These are phyloP conservation scores for Channa argus DNA, from an alignment of 2,113 vertebrate genomes.

Conservation along the genomic window DNA sequence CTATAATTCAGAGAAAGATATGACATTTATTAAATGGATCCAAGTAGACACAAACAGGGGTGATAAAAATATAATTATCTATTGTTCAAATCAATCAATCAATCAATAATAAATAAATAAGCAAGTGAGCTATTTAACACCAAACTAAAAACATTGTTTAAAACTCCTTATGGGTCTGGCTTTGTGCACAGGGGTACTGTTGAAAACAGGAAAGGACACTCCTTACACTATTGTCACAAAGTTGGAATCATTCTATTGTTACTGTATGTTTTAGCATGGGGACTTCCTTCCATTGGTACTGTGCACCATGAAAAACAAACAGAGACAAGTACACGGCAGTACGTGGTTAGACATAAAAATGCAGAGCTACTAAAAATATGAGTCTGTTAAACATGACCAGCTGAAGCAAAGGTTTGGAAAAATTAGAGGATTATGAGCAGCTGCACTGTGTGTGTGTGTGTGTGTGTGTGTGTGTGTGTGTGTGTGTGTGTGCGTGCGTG, in stretches of 20 bases:
- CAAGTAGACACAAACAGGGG: no score
- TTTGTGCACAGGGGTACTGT: not conserved
- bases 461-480: not conserved
- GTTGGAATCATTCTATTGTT: not conserved
- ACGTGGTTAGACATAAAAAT: no score
- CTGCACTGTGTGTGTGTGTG: not conserved
- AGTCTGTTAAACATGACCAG: not conserved
- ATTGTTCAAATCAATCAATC: no score
- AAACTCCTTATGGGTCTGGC: no score
- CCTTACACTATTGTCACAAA: not conserved
- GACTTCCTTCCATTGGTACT: not conserved
- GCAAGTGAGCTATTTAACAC: no score
- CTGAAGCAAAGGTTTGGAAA: constrained; percentile 21
- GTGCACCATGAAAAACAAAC: no score
- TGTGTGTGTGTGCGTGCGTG: not conserved
- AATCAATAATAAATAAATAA: no score
- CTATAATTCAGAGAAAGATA: no score
- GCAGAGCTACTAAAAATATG: not conserved
- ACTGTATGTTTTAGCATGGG: not conserved
- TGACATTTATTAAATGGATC: no score
- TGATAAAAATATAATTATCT: no score
- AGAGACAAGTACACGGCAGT: no score
- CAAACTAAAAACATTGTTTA: no score
- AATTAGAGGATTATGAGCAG: constrained; percentile 5
- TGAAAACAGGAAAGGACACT: not conserved